phyloP scores from a whole-genome alignment of 1,140 invertebrate genomes.

The Conus betulinus region DNA sequence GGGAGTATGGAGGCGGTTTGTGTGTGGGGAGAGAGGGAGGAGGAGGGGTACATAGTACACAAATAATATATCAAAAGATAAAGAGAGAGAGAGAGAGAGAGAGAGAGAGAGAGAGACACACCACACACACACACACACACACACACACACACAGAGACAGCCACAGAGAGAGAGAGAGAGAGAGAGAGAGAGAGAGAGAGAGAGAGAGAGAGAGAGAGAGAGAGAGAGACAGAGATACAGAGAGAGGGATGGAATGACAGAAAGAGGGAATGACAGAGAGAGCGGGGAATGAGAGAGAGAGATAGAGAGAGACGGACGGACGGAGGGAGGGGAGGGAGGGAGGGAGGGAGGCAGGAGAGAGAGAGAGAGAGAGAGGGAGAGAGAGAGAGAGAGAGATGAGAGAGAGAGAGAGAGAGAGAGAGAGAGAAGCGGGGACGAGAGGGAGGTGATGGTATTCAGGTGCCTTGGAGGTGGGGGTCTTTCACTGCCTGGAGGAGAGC shows the following conservation, averaged over 20 bases:
- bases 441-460: not conserved
- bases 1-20: not conserved
- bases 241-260: not conserved
- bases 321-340: too few species aligned
- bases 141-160: not conserved
- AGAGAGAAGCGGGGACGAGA: not conserved
- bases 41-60: too few species aligned
- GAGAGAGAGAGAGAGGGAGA: not conserved
- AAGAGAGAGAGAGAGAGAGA: conserved; percentile 6
- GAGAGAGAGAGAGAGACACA: too few species aligned
- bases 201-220: not conserved
- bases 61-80: not conserved
- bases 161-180: conserved; percentile 5
- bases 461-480: too few species aligned
- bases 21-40: too few species aligned
- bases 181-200: not conserved
- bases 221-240: too few species aligned
- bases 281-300: too few species aligned
- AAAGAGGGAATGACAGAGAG: not conserved
- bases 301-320: too few species aligned
- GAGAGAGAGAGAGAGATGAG: not conserved
- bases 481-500: too few species aligned
- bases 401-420: not conserved
- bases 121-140: too few species aligned
- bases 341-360: too few species aligned